Conservation (phyloP, 2,888 invertebrate genomes). For the Hetaerina titia region DNA sequence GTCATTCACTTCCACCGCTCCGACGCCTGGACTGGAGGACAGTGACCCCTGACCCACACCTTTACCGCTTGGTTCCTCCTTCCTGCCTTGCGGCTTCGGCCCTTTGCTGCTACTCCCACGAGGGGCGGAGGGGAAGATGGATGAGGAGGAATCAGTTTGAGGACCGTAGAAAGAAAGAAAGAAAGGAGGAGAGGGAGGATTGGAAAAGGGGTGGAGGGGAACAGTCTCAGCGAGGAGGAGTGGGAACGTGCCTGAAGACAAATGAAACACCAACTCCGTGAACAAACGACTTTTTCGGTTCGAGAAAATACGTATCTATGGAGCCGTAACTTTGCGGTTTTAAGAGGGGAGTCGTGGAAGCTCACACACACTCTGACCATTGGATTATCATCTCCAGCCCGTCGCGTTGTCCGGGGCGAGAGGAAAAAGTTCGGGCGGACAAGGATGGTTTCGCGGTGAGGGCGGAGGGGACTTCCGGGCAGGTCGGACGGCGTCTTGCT, state of each 20-base stretch:
- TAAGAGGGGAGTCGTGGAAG: no score
- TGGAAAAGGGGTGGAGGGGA: neutral
- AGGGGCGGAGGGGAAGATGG: neutral
- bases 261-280: no score
- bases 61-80: neutral
- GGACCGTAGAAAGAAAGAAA: neutral
- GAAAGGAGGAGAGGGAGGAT: neutral
- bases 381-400: no score
- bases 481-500: no score
- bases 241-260: neutral
- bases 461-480: no score
- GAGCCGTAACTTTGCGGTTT: no score
- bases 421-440: no score
- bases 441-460: no score
- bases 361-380: no score
- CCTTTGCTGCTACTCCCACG: neutral
- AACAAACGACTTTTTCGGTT: no score
- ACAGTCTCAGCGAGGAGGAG: neutral
- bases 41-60: slow-evolving; percentile 35
- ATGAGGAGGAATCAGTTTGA: neutral
- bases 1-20: neutral
- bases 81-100: neutral
- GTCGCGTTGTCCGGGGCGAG: no score
- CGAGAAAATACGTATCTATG: no score
- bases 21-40: neutral